These are phyloP conservation scores for Hippocampus zosterae DNA, from an alignment of 2,113 vertebrate genomes.

Conservation along the genomic window DNA sequence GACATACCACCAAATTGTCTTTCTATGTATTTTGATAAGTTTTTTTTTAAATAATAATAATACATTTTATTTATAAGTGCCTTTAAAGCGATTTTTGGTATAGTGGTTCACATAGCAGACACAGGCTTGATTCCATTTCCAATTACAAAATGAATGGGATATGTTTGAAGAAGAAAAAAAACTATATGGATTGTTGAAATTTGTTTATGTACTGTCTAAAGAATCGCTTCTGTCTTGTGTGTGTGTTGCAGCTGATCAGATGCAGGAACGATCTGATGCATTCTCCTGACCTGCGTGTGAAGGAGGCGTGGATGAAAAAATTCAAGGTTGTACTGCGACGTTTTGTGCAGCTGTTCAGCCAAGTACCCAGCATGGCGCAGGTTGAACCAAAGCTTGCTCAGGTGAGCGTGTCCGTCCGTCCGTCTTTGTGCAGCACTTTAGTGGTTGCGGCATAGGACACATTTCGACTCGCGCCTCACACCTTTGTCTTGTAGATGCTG, in stretches of 20 bases:
- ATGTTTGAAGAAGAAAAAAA: too few relatives aligned
- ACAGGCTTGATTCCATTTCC: background rate
- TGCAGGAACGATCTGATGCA: conserved; percentile 74
- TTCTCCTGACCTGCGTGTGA: conserved; percentile 59
- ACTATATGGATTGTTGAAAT: too few relatives aligned
- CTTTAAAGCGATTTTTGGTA: too few relatives aligned
- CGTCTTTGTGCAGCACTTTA: background rate
- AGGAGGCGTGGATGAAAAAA: conserved; percentile 55
- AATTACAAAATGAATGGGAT: too few relatives aligned
- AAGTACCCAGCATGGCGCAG: conserved; percentile 39
- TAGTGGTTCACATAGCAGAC: too few relatives aligned
- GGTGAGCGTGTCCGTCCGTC: conserved; percentile 11
- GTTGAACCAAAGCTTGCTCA: conserved; percentile 49
- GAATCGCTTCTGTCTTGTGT: background rate
- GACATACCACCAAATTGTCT: too few relatives aligned
- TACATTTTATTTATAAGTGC: too few relatives aligned
- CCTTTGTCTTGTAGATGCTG: conserved; percentile 51
- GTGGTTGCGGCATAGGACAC: background rate
- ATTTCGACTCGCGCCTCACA: background rate
- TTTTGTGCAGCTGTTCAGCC: conserved; percentile 48
- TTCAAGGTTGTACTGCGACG: conserved; percentile 40
- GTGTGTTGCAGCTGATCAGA: conserved; percentile 60
- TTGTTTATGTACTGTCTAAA: too few relatives aligned
- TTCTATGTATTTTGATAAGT: too few relatives aligned
- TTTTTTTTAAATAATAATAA: too few relatives aligned